Evolutionary conservation across 1,140 invertebrate species (phyloP), one percentile per base, ranked within the genome.

Genomic region (Piezodorus guildinii): DNA sequence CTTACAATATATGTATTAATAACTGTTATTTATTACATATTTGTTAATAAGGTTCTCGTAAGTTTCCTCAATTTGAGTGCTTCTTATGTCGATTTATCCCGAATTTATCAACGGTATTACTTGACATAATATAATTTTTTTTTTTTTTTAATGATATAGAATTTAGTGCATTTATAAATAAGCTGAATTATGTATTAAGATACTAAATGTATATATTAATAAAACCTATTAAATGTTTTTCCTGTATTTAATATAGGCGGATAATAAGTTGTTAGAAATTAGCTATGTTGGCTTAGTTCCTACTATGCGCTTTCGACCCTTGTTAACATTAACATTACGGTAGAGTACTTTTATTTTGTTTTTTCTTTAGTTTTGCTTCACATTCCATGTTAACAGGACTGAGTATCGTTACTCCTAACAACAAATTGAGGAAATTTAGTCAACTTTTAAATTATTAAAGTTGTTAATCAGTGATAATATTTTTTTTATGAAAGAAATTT

Each of bases 11-110:
- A 49, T 49, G 21, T 49, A 49, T 56, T 23, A 56, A 56, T 39
- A 39, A 39, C 34, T 39, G 34, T 39, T 39, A 39, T 39, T 39
- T 39, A 39, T 39, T 39, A 39, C 34, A 39, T 39, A 39, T 39
- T 39, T 39, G 34, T 39, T 39, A 39, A 15, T 25, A 56, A 56
- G 52, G 52, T 56, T 56, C 23, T 56, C 52, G 15, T 56, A 56
- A 56, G 52, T 56, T 56, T 56, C 52, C 52, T 56, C 52, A 56
- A 56, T 56, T 56, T 56, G 52, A 56, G 17, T 39, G 34, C 34
- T 39, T 39, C 34, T 39, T 12, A 39, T 39, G 6, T 39, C 12
- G 34, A 39, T 39, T 39, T 39, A 39, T 10, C 34, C 34, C 34
- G 6, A 12, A 39, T 39, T 39, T 39, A 6, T 39, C 34, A 10